These are phyloP conservation scores for Volucella bombylans DNA, from an alignment of 2,888 invertebrate species.

Conservation along the genomic window DNA sequence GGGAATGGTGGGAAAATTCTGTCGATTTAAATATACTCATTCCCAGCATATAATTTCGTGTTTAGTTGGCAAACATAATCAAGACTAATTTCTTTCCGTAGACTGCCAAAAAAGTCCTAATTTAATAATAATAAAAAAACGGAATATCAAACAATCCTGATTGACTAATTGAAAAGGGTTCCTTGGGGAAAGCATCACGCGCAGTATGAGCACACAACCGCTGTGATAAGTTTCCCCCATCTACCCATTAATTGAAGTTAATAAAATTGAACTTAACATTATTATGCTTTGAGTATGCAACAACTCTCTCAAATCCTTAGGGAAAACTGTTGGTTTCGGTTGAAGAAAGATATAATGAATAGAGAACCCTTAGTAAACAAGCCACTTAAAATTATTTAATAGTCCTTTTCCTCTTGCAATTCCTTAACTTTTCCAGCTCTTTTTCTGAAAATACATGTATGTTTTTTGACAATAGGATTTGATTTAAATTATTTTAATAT, in stretches of 20 bases:
- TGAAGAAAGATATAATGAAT: slow-evolving; percentile 34
- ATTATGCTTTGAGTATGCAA: slow-evolving; percentile 60
- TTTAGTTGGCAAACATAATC: slow-evolving; percentile 46
- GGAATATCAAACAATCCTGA: slow-evolving; percentile 59
- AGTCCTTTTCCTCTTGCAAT: slow-evolving; percentile 7
- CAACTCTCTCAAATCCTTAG: slow-evolving; percentile 47
- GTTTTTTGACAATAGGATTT: too few species aligned
- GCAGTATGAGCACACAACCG: slow-evolving; percentile 40
- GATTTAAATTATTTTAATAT: too few species aligned
- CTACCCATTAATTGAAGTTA: slow-evolving; percentile 63
- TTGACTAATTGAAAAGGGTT: slow-evolving; percentile 63
- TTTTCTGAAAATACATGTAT: too few species aligned
- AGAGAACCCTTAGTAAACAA: slow-evolving; percentile 51
- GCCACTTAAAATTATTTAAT: slow-evolving; percentile 57
- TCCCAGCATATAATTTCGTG: slow-evolving; percentile 29
- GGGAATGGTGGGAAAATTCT: too few species aligned
- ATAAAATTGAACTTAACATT: slow-evolving; percentile 59
- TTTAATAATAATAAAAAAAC: slow-evolving; percentile 23
- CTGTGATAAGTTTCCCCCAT: slow-evolving; percentile 57
- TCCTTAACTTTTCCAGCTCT: too few species aligned
- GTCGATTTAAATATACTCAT: background rate
- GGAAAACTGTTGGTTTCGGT: slow-evolving; percentile 51
- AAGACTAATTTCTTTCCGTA: slow-evolving; percentile 12
- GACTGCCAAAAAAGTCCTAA: slow-evolving; percentile 27
- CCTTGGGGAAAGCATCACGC: slow-evolving; percentile 39